These are phyloP conservation scores for Mus pahari DNA, from an alignment of 2,113 vertebrate genomes.

Conservation along the genomic window DNA sequence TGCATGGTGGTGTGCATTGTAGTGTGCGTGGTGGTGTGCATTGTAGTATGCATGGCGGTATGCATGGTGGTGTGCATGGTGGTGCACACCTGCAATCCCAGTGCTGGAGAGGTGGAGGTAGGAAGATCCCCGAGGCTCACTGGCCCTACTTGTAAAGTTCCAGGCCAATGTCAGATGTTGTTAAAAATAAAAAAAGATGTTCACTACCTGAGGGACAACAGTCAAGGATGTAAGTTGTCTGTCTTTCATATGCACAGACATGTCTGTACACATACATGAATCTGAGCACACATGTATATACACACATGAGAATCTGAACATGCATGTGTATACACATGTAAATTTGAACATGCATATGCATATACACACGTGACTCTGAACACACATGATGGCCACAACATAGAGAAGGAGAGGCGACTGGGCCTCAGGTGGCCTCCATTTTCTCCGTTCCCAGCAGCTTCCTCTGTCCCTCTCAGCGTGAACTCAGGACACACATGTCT, in stretches of 20 bases:
- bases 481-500: background rate
- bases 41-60: too few species aligned
- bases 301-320: background rate
- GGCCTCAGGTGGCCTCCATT: background rate
- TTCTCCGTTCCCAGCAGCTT: background rate
- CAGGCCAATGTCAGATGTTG: background rate
- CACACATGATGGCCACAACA: background rate
- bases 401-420: too few species aligned
- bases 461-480: background rate
- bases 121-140: background rate
- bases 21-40: too few species aligned
- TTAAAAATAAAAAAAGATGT: background rate
- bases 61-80: too few species aligned
- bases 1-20: too few species aligned
- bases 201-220: background rate
- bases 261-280: background rate
- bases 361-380: background rate
- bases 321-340: background rate
- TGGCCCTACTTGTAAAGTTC: background rate
- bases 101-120: background rate
- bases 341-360: background rate
- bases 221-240: too few species aligned
- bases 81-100: too few species aligned
- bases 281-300: background rate
- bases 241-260: background rate